Percentiles rank a stretch among this genome's conserved stretches.
Conservation (phyloP, 1,140 invertebrate species). For the Platyura marginata region DNA sequence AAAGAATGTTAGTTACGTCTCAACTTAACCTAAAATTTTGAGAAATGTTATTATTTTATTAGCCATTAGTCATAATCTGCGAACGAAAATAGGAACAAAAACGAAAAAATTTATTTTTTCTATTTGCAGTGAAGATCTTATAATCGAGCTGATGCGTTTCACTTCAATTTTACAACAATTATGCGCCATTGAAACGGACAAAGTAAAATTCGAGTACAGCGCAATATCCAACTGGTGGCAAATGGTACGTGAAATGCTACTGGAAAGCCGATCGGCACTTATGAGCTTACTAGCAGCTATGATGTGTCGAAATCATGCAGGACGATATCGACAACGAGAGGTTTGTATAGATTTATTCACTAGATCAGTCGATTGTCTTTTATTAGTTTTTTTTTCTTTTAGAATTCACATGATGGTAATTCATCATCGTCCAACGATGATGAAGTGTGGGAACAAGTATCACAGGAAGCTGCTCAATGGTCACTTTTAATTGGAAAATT, state of each 20-base stretch:
- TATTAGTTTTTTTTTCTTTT: too few species aligned
- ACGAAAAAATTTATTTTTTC: background rate
- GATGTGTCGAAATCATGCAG: conserved; percentile 52
- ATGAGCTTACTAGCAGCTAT: conserved; percentile 53
- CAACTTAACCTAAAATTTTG: too few species aligned
- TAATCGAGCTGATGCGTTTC: conserved; percentile 18
- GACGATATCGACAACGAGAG: conserved; percentile 28
- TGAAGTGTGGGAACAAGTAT: conserved; percentile 64
- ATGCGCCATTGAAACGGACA: conserved; percentile 16
- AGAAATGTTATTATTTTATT: too few species aligned
- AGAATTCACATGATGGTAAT: too few species aligned
- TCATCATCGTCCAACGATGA: conserved; percentile 18
- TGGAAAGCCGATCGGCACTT: conserved; percentile 48
- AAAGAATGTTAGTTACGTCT: too few species aligned
- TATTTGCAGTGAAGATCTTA: conserved; percentile 16
- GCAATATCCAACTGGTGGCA: conserved; percentile 57
- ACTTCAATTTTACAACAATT: conserved; percentile 16
- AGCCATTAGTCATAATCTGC: too few species aligned
- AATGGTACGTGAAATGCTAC: conserved; percentile 43
- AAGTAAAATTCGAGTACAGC: conserved; percentile 35
- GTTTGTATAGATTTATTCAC: too few species aligned
- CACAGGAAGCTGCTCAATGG: conserved; percentile 71
- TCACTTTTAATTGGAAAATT: conserved; percentile 69
- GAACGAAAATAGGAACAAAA: background rate
- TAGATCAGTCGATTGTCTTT: too few species aligned